A percentile compares a stretch with the other conserved stretches of the same genome.
Conservation (phyloP, 2,888 invertebrate species). For the Agonum fuliginosum region DNA sequence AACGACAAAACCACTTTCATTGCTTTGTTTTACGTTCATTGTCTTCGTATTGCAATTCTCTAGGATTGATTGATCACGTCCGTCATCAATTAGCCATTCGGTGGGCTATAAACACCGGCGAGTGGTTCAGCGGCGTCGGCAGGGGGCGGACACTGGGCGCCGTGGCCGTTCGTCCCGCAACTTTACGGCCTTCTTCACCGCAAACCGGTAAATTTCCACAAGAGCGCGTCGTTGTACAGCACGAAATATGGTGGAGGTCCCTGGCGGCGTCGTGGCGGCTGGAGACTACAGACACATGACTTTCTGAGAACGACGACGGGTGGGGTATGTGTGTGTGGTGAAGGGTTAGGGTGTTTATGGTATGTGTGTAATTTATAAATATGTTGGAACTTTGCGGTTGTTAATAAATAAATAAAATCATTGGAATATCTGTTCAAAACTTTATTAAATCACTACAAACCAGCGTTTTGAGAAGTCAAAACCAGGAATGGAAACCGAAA, state of each 20-base stretch:
- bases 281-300: constrained; percentile 11
- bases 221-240: not conserved
- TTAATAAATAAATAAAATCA: too few species aligned
- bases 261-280: not conserved
- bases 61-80: constrained; percentile 44
- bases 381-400: too few species aligned
- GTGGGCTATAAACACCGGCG: constrained; percentile 26
- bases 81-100: constrained; percentile 49
- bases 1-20: not conserved
- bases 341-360: not conserved
- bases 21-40: not conserved
- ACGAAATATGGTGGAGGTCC: constrained; percentile 43
- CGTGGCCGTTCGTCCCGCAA: constrained; percentile 22
- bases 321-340: not conserved
- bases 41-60: not conserved
- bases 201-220: constrained; percentile 50
- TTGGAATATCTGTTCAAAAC: too few species aligned
- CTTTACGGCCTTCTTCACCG: constrained; percentile 52
- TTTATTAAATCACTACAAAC: too few species aligned
- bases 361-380: too few species aligned
- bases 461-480: too few species aligned
- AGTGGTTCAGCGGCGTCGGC: not conserved
- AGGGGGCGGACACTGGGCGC: not conserved
- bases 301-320: not conserved
- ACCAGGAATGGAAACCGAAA: too few species aligned